Conservation (phyloP, 2,113 vertebrate genomes). For the Pyxicephalus adspersus region DNA sequence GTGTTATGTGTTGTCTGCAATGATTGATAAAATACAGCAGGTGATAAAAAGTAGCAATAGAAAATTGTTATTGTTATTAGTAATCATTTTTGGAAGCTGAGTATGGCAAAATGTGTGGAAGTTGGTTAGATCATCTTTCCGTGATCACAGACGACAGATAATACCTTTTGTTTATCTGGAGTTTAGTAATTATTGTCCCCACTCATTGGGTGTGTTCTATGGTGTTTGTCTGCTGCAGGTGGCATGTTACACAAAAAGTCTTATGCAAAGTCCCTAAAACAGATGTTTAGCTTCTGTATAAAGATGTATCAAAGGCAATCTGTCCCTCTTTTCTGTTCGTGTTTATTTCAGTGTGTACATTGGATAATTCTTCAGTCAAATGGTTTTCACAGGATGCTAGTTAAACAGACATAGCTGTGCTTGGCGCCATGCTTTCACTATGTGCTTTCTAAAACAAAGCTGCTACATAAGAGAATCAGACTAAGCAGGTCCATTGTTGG, state of each 20-base stretch:
- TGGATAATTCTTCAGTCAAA: neutral
- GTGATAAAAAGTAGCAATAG: too few species aligned
- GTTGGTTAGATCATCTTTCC: too few species aligned
- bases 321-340: neutral
- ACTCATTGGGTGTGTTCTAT: neutral
- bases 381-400: neutral
- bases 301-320: conserved; percentile 4
- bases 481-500: too few species aligned
- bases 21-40: too few species aligned
- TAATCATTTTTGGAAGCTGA: too few species aligned
- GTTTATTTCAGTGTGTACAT: conserved; percentile 33
- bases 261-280: conserved; percentile 46
- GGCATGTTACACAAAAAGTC: conserved; percentile 24
- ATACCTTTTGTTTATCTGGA: neutral
- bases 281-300: conserved; percentile 30
- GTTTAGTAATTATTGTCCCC: neutral
- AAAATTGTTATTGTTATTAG: too few species aligned
- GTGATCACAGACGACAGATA: neutral
- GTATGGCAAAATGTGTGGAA: too few species aligned
- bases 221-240: conserved; percentile 33
- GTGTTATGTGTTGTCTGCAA: too few species aligned
- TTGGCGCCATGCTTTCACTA: neutral
- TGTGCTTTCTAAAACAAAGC: neutral
- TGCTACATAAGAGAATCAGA: neutral
- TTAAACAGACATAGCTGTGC: neutral